Percentiles rank a stretch among this genome's conserved stretches.
These are phyloP conservation scores for Cabera pusaria DNA, from an alignment of 2,888 invertebrate genomes.

Conservation along the genomic window DNA sequence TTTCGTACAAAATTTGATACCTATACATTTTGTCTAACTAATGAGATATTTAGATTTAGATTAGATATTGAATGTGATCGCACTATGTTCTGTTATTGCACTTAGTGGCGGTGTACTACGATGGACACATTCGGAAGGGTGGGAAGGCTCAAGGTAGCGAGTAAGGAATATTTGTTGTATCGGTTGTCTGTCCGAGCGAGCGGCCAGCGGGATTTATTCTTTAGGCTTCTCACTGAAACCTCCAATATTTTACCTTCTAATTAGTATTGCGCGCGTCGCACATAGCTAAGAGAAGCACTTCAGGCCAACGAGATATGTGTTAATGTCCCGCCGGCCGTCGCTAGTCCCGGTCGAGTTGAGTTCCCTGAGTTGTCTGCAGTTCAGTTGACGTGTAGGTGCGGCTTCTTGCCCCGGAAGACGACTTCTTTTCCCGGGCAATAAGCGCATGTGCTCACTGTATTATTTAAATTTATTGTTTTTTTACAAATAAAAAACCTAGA, in stretches of 20 bases:
- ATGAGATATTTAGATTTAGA: conserved; percentile 55
- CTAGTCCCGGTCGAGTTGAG: no score
- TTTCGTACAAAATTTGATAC: conserved; percentile 75
- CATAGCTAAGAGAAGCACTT: no score
- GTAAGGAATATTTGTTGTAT: conserved; percentile 46
- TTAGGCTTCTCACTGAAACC: no score
- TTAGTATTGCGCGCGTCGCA: no score
- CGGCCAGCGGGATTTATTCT: no score
- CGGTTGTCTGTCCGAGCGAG: no score
- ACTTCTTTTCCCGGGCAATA: conserved; percentile 79
- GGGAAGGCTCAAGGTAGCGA: conserved; percentile 50
- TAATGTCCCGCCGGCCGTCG: no score
- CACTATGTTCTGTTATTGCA: conserved; percentile 68
- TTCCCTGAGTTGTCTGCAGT: conserved; percentile 32
- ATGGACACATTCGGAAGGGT: conserved; percentile 23
- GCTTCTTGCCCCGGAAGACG: conserved; percentile 82
- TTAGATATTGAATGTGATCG: conserved; percentile 63
- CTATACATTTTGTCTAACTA: conserved; percentile 52
- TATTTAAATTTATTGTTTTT: conserved; percentile 76
- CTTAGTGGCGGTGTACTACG: conserved; percentile 44
- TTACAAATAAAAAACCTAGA: conserved; percentile 80
- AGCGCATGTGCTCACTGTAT: conserved; percentile 75
- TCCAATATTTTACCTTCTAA: no score
- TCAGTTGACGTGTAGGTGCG: conserved; percentile 45
- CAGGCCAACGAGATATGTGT: no score